phyloP scores from a whole-genome alignment of 2,113 vertebrate genomes.

The Eleginops maclovinus region DNA sequence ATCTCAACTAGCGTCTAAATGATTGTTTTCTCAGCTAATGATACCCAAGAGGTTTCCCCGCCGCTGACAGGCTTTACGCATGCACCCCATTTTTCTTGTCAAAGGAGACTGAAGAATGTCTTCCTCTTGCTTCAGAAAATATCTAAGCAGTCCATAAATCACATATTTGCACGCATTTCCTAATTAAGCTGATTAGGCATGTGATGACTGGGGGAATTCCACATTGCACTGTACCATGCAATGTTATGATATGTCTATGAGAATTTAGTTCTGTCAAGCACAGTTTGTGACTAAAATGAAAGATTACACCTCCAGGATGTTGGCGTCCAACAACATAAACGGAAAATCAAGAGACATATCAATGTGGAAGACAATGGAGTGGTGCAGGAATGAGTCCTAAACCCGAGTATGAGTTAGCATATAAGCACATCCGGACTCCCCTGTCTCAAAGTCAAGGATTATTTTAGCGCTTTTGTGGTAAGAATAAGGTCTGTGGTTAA shows the following conservation, averaged over 20 bases:
- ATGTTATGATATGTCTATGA: not conserved
- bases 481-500: too few species aligned
- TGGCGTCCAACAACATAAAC: not conserved
- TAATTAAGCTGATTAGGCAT: conserved; percentile 70
- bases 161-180: conserved; percentile 54
- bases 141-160: conserved; percentile 62
- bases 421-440: too few species aligned
- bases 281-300: not conserved
- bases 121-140: conserved; percentile 37
- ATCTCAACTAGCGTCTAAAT: conserved; percentile 29
- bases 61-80: conserved; percentile 37
- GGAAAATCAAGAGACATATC: too few species aligned
- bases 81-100: conserved; percentile 67
- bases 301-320: not conserved
- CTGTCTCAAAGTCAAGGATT: too few species aligned
- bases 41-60: conserved; percentile 45
- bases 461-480: too few species aligned
- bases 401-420: too few species aligned
- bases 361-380: too few species aligned
- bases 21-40: conserved; percentile 64
- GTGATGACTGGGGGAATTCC: conserved; percentile 39
- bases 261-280: not conserved
- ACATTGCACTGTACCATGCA: conserved; percentile 19
- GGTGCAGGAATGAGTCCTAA: too few species aligned
- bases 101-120: conserved; percentile 64